These are phyloP conservation scores for Glaucopsyche alexis DNA, from an alignment of 2,888 invertebrate species.

Conservation along the genomic window DNA sequence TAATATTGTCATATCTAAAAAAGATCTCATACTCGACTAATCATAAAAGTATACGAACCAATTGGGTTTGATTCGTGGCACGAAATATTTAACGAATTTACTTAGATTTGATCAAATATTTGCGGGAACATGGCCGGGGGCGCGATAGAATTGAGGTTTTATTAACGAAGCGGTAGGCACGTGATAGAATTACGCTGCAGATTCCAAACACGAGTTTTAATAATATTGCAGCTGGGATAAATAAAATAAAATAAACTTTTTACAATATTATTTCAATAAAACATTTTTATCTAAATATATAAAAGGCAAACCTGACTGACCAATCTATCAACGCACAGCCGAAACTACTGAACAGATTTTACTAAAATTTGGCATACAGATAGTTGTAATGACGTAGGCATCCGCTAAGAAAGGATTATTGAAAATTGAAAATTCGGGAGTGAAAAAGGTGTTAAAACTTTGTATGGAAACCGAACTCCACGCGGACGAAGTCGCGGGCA, in stretches of 20 bases:
- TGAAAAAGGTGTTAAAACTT: too few species aligned
- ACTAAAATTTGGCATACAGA: too few species aligned
- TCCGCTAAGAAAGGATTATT: too few species aligned
- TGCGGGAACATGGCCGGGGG: conserved; percentile 15
- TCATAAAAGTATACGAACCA: conserved; percentile 7
- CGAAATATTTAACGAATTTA: conserved; percentile 25
- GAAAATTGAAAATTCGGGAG: too few species aligned
- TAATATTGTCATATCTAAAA: conserved; percentile 8
- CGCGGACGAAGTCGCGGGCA: too few species aligned
- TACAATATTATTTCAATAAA: too few species aligned
- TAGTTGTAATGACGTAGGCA: too few species aligned
- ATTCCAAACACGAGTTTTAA: conserved; percentile 5
- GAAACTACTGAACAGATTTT: too few species aligned
- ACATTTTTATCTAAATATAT: too few species aligned
- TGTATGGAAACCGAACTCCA: too few species aligned
- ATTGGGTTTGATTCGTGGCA: conserved; percentile 8
- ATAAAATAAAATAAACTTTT: neutral
- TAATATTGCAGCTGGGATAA: neutral
- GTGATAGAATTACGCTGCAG: conserved; percentile 5
- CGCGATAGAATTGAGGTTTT: conserved; percentile 16
- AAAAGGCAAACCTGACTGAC: too few species aligned
- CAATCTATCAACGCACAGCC: too few species aligned
- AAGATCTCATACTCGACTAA: neutral
- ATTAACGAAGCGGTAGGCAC: conserved; percentile 13
- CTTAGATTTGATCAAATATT: conserved; percentile 22